These are phyloP conservation scores for Polydrusus pterygomalis DNA, from an alignment of 2,888 invertebrate genomes.

Conservation along the genomic window DNA sequence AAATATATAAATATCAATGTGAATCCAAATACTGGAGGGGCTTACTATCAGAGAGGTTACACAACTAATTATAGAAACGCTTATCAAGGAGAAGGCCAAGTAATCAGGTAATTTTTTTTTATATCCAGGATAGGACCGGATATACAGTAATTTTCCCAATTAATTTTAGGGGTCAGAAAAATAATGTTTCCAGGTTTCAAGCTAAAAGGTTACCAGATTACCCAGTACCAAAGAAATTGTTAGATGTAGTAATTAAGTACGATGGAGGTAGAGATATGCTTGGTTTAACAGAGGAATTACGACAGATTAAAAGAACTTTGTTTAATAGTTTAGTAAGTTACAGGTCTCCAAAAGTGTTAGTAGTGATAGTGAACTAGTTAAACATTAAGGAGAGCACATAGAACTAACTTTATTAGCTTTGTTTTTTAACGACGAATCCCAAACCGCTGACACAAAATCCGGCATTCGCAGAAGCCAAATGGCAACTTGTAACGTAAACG, in stretches of 20 bases:
- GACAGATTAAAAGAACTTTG: slow-evolving; percentile 74
- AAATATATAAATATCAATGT: slow-evolving; percentile 76
- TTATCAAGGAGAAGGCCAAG: slow-evolving; percentile 23
- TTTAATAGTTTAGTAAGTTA: slow-evolving; percentile 64
- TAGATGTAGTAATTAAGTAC: slow-evolving; percentile 65
- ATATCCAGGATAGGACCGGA: no score
- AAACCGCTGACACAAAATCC: no score
- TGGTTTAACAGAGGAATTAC: slow-evolving; percentile 62
- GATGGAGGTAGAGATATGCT: slow-evolving; percentile 22
- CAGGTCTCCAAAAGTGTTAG: neutral
- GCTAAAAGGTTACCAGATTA: slow-evolving; percentile 73
- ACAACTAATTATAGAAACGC: slow-evolving; percentile 35
- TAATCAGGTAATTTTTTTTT: slow-evolving; percentile 25
- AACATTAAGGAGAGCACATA: no score
- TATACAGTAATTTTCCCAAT: no score
- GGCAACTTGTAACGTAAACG: no score
- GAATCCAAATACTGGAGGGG: slow-evolving; percentile 29
- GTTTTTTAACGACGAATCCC: no score
- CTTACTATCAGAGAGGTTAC: slow-evolving; percentile 22
- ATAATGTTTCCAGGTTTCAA: slow-evolving; percentile 76
- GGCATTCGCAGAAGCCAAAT: no score
- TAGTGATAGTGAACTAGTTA: no score
- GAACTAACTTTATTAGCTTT: no score
- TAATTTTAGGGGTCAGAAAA: slow-evolving; percentile 73
- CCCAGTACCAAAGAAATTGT: slow-evolving; percentile 71